Conservation (phyloP, 1,140 invertebrate genomes). For the Bombus consobrinus region DNA sequence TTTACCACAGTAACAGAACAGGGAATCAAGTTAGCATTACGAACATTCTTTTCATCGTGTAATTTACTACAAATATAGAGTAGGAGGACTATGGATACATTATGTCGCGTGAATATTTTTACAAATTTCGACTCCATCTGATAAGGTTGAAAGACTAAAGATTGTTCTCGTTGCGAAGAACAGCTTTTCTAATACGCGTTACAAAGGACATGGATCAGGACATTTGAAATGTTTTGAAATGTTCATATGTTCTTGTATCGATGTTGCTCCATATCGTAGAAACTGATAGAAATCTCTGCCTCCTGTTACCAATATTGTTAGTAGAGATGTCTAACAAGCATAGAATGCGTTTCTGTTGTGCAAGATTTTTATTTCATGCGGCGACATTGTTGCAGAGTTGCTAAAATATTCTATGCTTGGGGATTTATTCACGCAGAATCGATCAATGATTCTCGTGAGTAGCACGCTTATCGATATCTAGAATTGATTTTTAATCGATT, state of each 20-base stretch:
- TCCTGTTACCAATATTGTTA: constrained; percentile 71
- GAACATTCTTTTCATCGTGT: too few relatives aligned
- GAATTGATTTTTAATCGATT: constrained; percentile 1
- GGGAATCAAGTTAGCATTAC: not conserved
- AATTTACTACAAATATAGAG: not conserved
- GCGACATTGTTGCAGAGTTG: not conserved
- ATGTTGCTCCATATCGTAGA: constrained; percentile 75
- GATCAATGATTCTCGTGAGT: not conserved
- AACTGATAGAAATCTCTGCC: constrained; percentile 61
- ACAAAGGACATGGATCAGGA: constrained; percentile 12
- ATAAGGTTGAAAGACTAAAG: not conserved
- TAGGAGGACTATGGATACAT: constrained; percentile 1
- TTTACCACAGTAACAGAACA: not conserved
- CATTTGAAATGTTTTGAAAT: constrained; percentile 55
- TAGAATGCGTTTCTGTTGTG: constrained; percentile 49
- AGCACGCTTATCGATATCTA: constrained; percentile 9
- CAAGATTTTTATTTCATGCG: constrained; percentile 16
- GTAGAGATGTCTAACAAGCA: constrained; percentile 47
- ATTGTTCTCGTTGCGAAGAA: constrained; percentile 64
- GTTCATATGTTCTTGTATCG: constrained; percentile 56
- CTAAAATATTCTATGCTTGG: constrained; percentile 25
- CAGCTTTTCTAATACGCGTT: constrained; percentile 9
- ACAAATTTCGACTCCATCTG: constrained; percentile 42
- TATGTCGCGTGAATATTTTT: constrained; percentile 57
- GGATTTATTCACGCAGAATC: not conserved